Conservation (phyloP, 2,113 vertebrate species). For the Apaloderma vittatum region DNA sequence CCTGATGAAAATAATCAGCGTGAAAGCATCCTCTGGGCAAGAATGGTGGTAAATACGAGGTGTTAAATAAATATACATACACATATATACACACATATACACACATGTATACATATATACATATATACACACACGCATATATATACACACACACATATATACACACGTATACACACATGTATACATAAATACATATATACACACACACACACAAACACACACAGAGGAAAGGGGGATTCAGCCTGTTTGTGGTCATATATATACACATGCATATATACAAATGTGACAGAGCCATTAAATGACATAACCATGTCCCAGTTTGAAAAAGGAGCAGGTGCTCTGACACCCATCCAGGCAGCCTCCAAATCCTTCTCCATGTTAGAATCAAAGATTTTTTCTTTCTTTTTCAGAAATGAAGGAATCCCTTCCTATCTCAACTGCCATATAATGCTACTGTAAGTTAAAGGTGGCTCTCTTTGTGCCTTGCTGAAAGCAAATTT, state of each 20-base stretch:
- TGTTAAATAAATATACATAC: too few species aligned
- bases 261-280: background rate
- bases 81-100: too few species aligned
- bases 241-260: too few species aligned
- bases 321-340: background rate
- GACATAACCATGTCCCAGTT: rapidly evolving
- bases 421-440: background rate
- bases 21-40: background rate
- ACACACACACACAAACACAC: too few species aligned
- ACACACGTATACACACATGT: too few species aligned
- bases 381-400: background rate
- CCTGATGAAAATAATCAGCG: background rate
- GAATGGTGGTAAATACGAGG: background rate
- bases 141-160: too few species aligned
- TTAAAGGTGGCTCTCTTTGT: background rate
- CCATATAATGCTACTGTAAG: rapidly evolving
- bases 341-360: background rate
- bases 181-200: too few species aligned
- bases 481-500: background rate
- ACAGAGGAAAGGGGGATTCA: too few species aligned
- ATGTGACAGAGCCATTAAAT: background rate
- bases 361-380: background rate
- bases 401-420: background rate
- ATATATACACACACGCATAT: too few species aligned
- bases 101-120: too few species aligned